phyloP scores from a whole-genome alignment of 92 coral and sea anemone species.

The Pocillopora meandrina region DNA sequence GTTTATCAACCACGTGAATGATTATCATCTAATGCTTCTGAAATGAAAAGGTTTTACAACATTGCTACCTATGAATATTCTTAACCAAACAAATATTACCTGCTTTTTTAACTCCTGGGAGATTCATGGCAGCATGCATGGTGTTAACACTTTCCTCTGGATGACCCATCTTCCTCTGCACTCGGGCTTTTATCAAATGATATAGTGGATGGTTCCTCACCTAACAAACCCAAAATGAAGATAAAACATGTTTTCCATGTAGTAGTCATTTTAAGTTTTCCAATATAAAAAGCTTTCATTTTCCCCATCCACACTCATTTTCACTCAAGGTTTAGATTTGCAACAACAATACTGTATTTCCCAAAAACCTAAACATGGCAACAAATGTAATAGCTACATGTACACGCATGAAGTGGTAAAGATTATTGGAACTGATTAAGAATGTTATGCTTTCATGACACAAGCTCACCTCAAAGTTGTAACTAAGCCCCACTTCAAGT shows the following conservation, averaged over 20 bases:
- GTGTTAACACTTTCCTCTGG: slow-evolving; percentile 92
- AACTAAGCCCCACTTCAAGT: slow-evolving; percentile 97
- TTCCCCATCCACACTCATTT: too few species aligned
- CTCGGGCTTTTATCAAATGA: slow-evolving; percentile 97
- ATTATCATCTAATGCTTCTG: too few species aligned
- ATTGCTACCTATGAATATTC: background rate
- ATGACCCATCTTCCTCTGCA: slow-evolving; percentile 88
- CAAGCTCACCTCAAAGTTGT: slow-evolving; percentile 90
- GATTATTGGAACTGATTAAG: background rate
- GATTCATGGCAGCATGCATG: slow-evolving; percentile 89
- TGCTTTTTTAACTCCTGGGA: slow-evolving; percentile 92
- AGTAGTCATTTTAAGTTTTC: too few species aligned
- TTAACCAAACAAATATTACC: slow-evolving; percentile 40
- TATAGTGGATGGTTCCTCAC: slow-evolving; percentile 94
- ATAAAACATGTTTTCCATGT: too few species aligned
- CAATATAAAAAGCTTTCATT: too few species aligned
- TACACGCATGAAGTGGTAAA: background rate
- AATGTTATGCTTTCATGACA: background rate
- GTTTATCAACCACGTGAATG: too few species aligned
- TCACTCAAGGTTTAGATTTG: too few species aligned
- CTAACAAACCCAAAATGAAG: slow-evolving; percentile 32
- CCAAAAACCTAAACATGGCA: too few species aligned
- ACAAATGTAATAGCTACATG: too few species aligned
- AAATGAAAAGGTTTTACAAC: background rate
- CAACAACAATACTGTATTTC: too few species aligned